Evolutionary conservation across 2,888 invertebrate genomes (phyloP), one percentile per base, ranked within the genome.

Genomic region (Hartigia nigra): DNA sequence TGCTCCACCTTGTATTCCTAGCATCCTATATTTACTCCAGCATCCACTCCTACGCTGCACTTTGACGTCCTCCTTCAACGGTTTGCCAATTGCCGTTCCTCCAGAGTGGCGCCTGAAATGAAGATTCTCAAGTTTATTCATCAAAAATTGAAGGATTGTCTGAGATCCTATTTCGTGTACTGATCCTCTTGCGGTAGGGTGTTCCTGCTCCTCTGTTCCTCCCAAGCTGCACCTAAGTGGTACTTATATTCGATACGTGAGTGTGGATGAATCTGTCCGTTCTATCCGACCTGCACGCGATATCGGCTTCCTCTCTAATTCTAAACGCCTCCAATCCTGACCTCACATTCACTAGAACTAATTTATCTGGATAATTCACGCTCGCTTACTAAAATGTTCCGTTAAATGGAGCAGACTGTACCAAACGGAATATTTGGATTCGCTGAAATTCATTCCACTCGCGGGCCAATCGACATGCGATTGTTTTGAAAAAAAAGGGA

Each of bases 181-280:
- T 55, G 55, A 55, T 2, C 55, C 55, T 23, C 55, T 55, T 23
- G 39, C 2, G 23, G 39, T 9, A 55, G 39, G 55, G 23, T 9
- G 39, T 39, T 39, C 39, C 39, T 2, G 0, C 14, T 55, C 14
- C 39, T 39, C 14, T 39, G 39, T 39, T 39, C 39, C 39, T 70
- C 70, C 31, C 70, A 32, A 32, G 31, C 32, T 82, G 84, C 84
- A 86, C 85, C 82, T 87, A 88, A 87, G 86, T 86, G 88, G 86
- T 85, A 88, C 87, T 88, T 88, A 85, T 84, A 84, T 85, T 87
- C 87, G 85, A 88, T 88, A 88, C 86, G 85, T 82, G 88, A 88
- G 86, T 86, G 86, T 86, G 86, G 88, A 88, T 87, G 87, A 88
- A 85, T 86, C 55, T 84, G 85, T 85, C 85, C 84, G 87, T 82